Conservation (phyloP, 2,797 vertebrate genomes). For the Sarcoramphus papa region DNA sequence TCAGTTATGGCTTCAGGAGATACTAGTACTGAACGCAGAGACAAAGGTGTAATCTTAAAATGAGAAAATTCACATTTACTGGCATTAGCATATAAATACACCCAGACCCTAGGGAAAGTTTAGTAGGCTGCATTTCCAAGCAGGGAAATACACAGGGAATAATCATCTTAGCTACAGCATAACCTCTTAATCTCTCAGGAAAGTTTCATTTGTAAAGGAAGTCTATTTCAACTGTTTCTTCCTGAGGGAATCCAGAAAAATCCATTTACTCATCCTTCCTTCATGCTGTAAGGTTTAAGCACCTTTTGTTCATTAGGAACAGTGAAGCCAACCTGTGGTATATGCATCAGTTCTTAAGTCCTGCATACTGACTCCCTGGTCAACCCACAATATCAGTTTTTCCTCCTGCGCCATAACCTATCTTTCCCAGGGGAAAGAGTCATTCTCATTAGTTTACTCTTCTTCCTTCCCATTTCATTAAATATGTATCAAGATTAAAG, state of each 20-base stretch:
- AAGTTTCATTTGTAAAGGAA: neutral
- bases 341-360: neutral
- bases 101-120: neutral
- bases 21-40: neutral
- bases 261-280: neutral
- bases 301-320: neutral
- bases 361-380: neutral
- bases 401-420: neutral
- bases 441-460: neutral
- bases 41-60: neutral
- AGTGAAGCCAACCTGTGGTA: neutral
- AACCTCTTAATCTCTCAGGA: neutral
- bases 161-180: neutral
- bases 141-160: neutral
- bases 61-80: neutral
- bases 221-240: neutral
- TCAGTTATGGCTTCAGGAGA: neutral
- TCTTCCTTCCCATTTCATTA: constrained; percentile 15
- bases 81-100: neutral
- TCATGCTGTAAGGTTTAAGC: neutral
- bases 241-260: neutral
- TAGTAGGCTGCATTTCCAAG: neutral
- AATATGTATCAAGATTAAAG: constrained; percentile 40
- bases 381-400: neutral
- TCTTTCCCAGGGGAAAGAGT: neutral